Evolutionary conservation across 1,140 invertebrate species (phyloP), one percentile per base, ranked within the genome.

Genomic region (Trachelipus rathkii): DNA sequence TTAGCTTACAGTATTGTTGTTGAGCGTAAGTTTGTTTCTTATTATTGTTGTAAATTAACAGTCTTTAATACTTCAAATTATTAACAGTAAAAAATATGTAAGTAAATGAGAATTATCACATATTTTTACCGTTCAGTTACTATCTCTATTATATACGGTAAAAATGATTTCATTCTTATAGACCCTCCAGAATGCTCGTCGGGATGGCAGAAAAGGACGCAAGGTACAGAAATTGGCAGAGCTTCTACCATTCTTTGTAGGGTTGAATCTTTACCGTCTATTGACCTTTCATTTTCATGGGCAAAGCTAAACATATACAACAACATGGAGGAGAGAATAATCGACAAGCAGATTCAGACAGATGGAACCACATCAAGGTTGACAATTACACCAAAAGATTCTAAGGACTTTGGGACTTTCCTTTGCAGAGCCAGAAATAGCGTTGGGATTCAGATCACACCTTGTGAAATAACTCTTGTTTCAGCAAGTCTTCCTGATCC

Each of bases 381-480:
- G 24, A 90, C 89, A 3, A 94, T 93, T 83, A 91, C 89, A 5
- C 93, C 93, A 0, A 88, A 92, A 15, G 91, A 88, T 0, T 91
- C 93, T 82, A 85, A 88, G 78, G 91, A 92, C 83, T 92, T 91
- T 78, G 91, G 91, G 11, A 89, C 88, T 0, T 85, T 91, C 8
- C 85, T 89, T 5, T 92, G 90, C 82, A 67, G 72, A 15, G 79
- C 79, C 46, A 88, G 86, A 74, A 92, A 92, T 83, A 85, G 87
- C 1, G 88, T 90, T 7, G 91, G 91, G 10, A 87, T 88, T 71
- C 90, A 92, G 83, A 84, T 84, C 23, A 86, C 87, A 33, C 89
- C 91, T 0, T 92, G 91, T 84, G 85, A 89, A 11, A 91, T 91
- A 84, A 89, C 89, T 60, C 86, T 92, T 66, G 87, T 92, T 76